These are phyloP conservation scores for Glareola pratincola DNA, from an alignment of 2,113 vertebrate genomes.

Conservation along the genomic window DNA sequence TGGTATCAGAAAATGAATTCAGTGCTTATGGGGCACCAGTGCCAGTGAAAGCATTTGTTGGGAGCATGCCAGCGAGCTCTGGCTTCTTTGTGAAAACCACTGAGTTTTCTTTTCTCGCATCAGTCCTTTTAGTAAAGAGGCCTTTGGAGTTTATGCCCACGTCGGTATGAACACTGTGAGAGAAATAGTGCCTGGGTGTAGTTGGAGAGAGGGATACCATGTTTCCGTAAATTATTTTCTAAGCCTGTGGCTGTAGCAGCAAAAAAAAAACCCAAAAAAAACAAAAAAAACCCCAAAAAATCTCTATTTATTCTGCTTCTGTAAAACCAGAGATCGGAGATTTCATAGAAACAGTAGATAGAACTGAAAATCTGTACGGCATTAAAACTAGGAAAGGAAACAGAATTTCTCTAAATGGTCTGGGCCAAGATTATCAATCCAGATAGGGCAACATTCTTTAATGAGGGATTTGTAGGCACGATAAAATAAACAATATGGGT, in stretches of 20 bases:
- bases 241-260: neutral
- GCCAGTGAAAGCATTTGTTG: conserved; percentile 12
- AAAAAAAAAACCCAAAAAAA: neutral
- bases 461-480: neutral
- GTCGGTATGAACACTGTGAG: neutral
- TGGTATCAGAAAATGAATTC: conserved; percentile 37
- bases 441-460: neutral
- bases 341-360: neutral
- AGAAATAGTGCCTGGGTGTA: neutral
- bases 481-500: neutral
- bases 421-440: neutral
- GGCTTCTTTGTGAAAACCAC: conserved; percentile 11
- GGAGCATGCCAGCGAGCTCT: neutral
- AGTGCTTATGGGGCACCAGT: conserved; percentile 36
- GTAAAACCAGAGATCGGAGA: neutral
- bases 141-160: conserved; percentile 23
- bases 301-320: neutral
- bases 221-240: neutral
- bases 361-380: neutral
- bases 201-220: neutral
- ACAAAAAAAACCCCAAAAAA: neutral
- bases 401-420: neutral
- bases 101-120: conserved; percentile 10
- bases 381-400: neutral
- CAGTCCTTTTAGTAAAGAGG: conserved; percentile 12